Base-by-base conservation (phyloP, 1,140 invertebrate genomes). In the Drosophila oshimai region DNA sequence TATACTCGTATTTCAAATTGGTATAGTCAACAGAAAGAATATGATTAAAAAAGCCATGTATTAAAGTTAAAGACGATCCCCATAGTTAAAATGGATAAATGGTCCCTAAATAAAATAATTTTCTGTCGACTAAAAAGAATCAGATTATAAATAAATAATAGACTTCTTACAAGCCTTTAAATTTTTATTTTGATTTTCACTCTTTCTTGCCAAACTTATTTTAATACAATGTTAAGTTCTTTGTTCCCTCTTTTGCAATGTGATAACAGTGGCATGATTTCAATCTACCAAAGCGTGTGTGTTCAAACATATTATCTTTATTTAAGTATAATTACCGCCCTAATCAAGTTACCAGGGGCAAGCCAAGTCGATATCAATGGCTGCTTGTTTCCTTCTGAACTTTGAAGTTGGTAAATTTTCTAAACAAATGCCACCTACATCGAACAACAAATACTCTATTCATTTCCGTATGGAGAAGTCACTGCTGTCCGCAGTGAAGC, bases 341-440 rank as follows among this genome's bases (percentile, higher is more conserved):
- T 78, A 73, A 77, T 77, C 60, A 68, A 73, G 50, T 79, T 74
- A 69, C 34, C 50, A 46, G 15, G 49, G 57, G 39, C 47, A 36
- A 53, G 39, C 34, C 26, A 13, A 6, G 9, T 28, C 33, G 47
- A 69, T 77, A 83, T 53, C 51, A 61, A 49, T 42, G 33, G 46
- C 47, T 62, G 54, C 31, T 39, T 29, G 22, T 54, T 54, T 76
- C 53, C 49, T 41, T 12, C 44, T 84, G 79, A 68, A 83, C 78
- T 83, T 83, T 84, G 78, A 54, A 47, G 70, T 70, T 51, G 15
- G 24, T 62, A n/a, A 50, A 26, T 13, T 26, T 13, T 36, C n/a
- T 24, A 41, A 47, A 26, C 7, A 1, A 10, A 17, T 20, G n/a
- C n/a, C n/a, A n/a, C n/a, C n/a, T 3, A 33, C n/a, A 50, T 42